Percentiles rank a stretch among this genome's conserved stretches.
phyloP scores from a whole-genome alignment of 2,113 vertebrate genomes.

The Oreochromis spilurus region DNA sequence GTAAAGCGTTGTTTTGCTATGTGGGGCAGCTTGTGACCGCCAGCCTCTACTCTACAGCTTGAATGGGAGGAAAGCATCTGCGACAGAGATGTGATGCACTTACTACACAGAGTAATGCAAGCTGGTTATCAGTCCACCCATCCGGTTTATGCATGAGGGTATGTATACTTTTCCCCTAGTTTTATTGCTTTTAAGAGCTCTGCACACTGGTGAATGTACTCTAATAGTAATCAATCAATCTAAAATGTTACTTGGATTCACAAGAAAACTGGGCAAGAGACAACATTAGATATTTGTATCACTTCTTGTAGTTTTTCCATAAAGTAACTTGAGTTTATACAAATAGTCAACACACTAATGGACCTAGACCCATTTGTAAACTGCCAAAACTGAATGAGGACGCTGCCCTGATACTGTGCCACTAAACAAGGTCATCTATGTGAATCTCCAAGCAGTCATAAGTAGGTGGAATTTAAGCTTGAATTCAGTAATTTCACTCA shows the following conservation, averaged over 20 bases:
- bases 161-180: background rate
- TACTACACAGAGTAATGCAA: background rate
- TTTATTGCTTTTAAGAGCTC: background rate
- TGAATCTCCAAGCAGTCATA: background rate
- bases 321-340: background rate
- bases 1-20: slow-evolving; percentile 5
- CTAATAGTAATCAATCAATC: background rate
- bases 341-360: background rate
- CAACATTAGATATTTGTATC: background rate
- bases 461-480: background rate
- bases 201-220: background rate
- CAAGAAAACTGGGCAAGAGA: background rate
- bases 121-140: background rate
- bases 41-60: background rate
- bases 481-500: background rate
- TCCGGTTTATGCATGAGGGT: background rate
- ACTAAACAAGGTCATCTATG: background rate
- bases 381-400: background rate
- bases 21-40: background rate
- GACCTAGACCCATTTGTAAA: background rate
- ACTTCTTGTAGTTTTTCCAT: background rate
- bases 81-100: background rate
- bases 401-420: background rate
- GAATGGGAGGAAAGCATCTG: background rate
- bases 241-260: background rate